Base-by-base conservation (phyloP, 2,113 vertebrate species). In the Suncus etruscus region DNA sequence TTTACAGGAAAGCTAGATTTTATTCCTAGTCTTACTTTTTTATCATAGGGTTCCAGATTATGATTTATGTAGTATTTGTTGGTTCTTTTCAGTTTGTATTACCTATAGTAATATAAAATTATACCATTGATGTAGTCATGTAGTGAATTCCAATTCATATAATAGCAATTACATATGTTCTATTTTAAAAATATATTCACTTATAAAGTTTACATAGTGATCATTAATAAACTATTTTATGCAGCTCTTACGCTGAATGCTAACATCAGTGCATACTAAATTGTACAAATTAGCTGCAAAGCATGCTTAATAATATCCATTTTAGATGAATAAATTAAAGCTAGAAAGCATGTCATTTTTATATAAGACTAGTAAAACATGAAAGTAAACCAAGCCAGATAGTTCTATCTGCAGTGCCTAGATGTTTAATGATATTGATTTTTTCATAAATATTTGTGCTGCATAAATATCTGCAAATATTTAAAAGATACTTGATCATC, bases 71-170 rank as follows among this genome's bases (percentile, higher is more conserved):
- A 66, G 50, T 78, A 20, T 69, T 22, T 61, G n/a, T 87, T 81
- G 45, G 10, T 74, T 81, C 20, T 70, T 70, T 87, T 58, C 4
- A 65, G 9, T 66, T 80, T 79, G 47, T 81, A 48, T n/a, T 77
- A 45, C 45, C 77, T 61, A 14, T 70, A 89, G 31, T 86, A 63
- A 84, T 94, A 89, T 87, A 72, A 93, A 93, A 86, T 8, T 39
- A 7, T 84, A 63, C 48, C 18, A 68, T 70, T 50, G 24, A 32
- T n/a, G 29, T 61, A 70, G 10, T 84, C n/a, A 54, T 81, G 77
- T 73, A 61, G 18, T 61, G 24, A 22, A 11, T 45, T 92, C 91
- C 91, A 50, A 45, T 86, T n/a, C 39, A 25, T 76, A 25, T 70
- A 83, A 68, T 27, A 83, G 22, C 4, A 39, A 54, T 45, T 11